These are phyloP conservation scores for Thera obeliscata DNA, from an alignment of 2,888 invertebrate species.

Conservation along the genomic window DNA sequence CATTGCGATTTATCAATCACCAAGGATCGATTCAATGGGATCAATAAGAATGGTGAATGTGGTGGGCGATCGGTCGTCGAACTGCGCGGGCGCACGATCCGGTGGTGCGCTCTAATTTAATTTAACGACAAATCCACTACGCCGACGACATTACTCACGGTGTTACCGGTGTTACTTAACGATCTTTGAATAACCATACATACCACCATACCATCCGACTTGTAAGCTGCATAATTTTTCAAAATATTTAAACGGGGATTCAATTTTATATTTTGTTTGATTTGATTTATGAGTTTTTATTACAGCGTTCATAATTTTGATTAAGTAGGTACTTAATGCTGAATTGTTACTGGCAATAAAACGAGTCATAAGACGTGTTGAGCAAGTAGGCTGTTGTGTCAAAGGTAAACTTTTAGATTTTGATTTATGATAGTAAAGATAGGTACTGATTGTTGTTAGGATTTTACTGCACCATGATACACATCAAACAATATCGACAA, in stretches of 20 bases:
- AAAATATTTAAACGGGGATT: slow-evolving; percentile 50
- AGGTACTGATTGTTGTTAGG: too few relatives aligned
- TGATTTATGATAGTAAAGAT: too few relatives aligned
- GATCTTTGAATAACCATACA: slow-evolving; percentile 52
- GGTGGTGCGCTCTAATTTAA: slow-evolving; percentile 79
- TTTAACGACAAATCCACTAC: slow-evolving; percentile 74
- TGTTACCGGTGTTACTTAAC: slow-evolving; percentile 55
- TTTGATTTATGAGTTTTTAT: slow-evolving; percentile 51
- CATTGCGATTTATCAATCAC: slow-evolving; percentile 73
- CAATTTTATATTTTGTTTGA: slow-evolving; percentile 50
- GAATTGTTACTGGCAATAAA: slow-evolving; percentile 43
- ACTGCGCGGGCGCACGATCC: slow-evolving; percentile 80
- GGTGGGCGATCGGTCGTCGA: slow-evolving; percentile 83
- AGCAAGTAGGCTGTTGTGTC: slow-evolving; percentile 52
- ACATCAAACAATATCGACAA: too few relatives aligned
- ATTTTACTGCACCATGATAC: too few relatives aligned
- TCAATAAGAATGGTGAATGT: slow-evolving; percentile 74
- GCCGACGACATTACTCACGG: slow-evolving; percentile 59
- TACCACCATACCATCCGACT: slow-evolving; percentile 30
- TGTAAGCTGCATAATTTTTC: slow-evolving; percentile 44
- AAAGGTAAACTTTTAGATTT: slow-evolving; percentile 39
- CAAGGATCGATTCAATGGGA: slow-evolving; percentile 79
- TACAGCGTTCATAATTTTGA: slow-evolving; percentile 53
- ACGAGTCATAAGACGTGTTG: slow-evolving; percentile 46
- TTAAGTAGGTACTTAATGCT: slow-evolving; percentile 56